phyloP scores from a whole-genome alignment of 2,888 invertebrate species.

The Adelognathus sp. region DNA sequence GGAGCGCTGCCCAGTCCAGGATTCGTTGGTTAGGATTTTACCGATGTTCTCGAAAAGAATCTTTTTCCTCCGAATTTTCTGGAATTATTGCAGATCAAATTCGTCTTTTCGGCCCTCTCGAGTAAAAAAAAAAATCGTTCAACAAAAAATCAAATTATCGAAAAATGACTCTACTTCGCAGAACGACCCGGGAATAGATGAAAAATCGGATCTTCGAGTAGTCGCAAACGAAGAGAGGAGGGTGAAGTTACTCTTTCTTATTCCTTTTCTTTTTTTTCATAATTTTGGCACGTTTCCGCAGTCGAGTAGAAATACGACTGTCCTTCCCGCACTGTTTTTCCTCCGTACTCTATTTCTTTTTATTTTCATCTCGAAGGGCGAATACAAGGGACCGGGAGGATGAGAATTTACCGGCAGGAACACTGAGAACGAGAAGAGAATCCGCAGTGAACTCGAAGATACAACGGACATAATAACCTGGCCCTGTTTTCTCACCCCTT shows the following conservation, averaged over 20 bases:
- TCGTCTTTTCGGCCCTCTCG: no score
- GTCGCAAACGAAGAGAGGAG: constrained; percentile 9
- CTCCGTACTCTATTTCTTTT: constrained; percentile 35
- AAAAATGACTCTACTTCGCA: no score
- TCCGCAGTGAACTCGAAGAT: constrained; percentile 24
- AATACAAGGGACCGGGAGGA: constrained; percentile 8
- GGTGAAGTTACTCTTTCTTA: constrained; percentile 59
- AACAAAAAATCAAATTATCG: no score
- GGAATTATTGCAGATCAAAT: no score
- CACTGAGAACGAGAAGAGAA: constrained; percentile 13
- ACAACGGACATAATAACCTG: constrained; percentile 30
- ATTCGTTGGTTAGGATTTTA: no score
- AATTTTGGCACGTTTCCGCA: constrained; percentile 59
- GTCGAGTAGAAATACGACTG: constrained; percentile 55
- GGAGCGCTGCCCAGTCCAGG: no score
- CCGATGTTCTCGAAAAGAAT: no score
- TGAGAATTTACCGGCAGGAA: constrained; percentile 4
- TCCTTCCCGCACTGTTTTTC: constrained; percentile 33
- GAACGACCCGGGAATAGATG: no score
- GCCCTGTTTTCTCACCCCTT: constrained; percentile 11
- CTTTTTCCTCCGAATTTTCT: no score
- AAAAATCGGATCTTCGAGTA: no score
- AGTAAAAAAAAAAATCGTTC: no score
- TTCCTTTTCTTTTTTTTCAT: constrained; percentile 48
- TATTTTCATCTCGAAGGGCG: constrained; percentile 51